Percentiles rank a stretch among this genome's conserved stretches.
phyloP scores from a whole-genome alignment of 2,797 vertebrate species.

The Catostomus latipinnis region DNA sequence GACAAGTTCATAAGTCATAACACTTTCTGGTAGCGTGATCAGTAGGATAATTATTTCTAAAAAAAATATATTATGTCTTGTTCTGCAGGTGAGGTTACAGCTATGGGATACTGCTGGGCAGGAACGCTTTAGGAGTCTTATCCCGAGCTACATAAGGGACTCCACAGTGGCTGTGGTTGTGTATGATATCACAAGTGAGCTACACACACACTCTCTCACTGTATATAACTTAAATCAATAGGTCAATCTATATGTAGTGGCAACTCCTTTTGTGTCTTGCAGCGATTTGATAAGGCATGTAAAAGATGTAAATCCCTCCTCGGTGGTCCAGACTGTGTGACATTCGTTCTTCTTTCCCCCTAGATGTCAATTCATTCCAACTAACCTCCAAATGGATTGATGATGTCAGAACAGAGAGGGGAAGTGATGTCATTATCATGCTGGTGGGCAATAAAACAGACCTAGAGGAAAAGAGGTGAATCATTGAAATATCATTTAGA shows the following conservation, averaged over 20 bases:
- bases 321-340: background rate
- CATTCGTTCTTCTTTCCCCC: conserved; percentile 38
- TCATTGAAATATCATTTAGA: background rate
- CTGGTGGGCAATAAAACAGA: conserved; percentile 94
- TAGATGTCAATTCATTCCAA: conserved; percentile 94
- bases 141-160: conserved; percentile 94
- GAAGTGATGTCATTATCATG: conserved; percentile 95
- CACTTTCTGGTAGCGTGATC: background rate
- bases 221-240: background rate
- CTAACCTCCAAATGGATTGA: conserved; percentile 96
- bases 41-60: background rate
- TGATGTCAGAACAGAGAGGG: conserved; percentile 92
- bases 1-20: background rate
- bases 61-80: conserved; percentile 24
- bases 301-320: background rate
- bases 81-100: conserved; percentile 87
- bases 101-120: conserved; percentile 94
- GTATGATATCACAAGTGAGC: conserved; percentile 93
- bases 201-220: conserved; percentile 7
- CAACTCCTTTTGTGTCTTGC: too few relatives aligned
- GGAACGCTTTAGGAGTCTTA: conserved; percentile 93
- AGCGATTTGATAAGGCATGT: background rate
- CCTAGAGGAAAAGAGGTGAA: conserved; percentile 90
- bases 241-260: background rate
- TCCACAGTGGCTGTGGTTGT: conserved; percentile 94